phyloP scores from a whole-genome alignment of 1,140 invertebrate species.

The Triops cancriformis region DNA sequence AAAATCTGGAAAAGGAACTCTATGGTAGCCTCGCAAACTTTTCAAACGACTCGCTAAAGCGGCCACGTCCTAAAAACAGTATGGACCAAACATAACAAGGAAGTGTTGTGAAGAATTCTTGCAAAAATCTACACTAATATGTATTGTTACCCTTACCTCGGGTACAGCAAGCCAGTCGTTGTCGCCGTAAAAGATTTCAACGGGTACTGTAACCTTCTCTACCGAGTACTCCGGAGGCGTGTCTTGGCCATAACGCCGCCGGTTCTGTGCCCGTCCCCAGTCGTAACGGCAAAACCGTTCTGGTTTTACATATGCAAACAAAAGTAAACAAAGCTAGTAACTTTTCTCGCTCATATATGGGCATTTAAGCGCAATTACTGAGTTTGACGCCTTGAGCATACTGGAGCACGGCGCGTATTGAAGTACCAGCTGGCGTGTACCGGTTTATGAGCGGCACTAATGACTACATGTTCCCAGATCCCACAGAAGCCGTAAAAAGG shows the following conservation, averaged over 20 bases:
- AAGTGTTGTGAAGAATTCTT: not conserved
- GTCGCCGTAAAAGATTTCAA: constrained; percentile 39
- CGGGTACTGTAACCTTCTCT: constrained; percentile 37
- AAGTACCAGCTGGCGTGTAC: constrained; percentile 33
- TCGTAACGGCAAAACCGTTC: constrained; percentile 19
- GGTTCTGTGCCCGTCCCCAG: constrained; percentile 27
- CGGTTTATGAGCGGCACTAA: constrained; percentile 35
- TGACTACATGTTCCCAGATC: constrained; percentile 28
- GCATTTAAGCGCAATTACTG: not conserved
- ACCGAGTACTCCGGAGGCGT: constrained; percentile 40
- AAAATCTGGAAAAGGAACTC: constrained; percentile 33
- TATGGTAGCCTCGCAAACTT: constrained; percentile 40
- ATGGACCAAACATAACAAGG: too few species aligned
- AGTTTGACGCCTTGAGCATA: not conserved
- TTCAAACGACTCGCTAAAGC: constrained; percentile 43
- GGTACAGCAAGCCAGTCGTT: constrained; percentile 42
- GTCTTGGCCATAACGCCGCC: constrained; percentile 33
- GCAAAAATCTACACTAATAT: not conserved
- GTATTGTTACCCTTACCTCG: constrained; percentile 31
- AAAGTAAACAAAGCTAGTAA: not conserved
- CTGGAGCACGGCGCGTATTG: constrained; percentile 39
- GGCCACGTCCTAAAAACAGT: constrained; percentile 47
- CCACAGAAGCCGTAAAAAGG: not conserved
- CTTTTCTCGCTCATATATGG: not conserved
- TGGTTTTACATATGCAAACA: not conserved